These are phyloP conservation scores for Meandrusa payeni DNA, from an alignment of 2,888 invertebrate genomes.

Conservation along the genomic window DNA sequence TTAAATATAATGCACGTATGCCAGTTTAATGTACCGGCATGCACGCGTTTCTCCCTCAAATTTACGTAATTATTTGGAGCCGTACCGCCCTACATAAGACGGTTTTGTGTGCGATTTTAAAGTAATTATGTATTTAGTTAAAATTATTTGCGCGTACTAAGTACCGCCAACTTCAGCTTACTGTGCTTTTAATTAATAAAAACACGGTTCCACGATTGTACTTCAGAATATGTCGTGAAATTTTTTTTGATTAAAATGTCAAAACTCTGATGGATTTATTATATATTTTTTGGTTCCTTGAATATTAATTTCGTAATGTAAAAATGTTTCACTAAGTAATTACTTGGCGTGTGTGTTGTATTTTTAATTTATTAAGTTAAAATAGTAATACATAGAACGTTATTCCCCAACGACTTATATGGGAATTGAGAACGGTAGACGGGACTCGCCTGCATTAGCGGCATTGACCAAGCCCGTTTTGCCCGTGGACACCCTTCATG, in stretches of 20 bases:
- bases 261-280: background rate
- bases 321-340: conserved; percentile 10
- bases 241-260: conserved; percentile 13
- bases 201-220: conserved; percentile 5
- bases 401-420: conserved; percentile 33
- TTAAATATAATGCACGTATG: conserved; percentile 9
- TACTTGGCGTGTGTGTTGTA: conserved; percentile 5
- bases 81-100: conserved; percentile 10
- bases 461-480: conserved; percentile 35
- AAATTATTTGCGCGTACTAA: conserved; percentile 7
- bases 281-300: background rate
- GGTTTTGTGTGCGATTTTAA: conserved; percentile 16
- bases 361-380: conserved; percentile 5
- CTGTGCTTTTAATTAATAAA: conserved; percentile 13
- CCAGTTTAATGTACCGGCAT: background rate
- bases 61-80: conserved; percentile 18
- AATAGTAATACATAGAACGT: conserved; percentile 21
- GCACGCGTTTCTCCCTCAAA: conserved; percentile 13
- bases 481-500: conserved; percentile 19
- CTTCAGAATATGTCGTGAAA: conserved; percentile 6
- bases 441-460: conserved; percentile 29
- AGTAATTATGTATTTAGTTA: conserved; percentile 16
- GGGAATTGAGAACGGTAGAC: conserved; percentile 38
- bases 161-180: background rate
- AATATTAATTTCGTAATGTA: conserved; percentile 13